Conservation (phyloP, 2,888 invertebrate genomes). For the Scaptomyza tumidula region DNA sequence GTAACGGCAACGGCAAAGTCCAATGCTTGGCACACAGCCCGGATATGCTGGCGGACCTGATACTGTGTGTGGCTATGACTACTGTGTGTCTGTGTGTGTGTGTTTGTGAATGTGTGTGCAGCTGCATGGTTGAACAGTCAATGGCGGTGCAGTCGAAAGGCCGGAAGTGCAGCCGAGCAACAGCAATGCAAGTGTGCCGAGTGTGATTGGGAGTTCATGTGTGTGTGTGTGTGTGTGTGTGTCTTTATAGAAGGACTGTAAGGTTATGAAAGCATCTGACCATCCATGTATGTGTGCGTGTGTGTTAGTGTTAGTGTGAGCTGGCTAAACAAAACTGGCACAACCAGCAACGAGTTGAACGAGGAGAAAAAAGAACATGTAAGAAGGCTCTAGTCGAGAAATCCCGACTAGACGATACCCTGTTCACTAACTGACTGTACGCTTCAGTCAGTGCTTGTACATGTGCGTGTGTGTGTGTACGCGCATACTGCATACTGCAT, state of each 20-base stretch:
- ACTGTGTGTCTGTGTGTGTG: conserved; percentile 9
- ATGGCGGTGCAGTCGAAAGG: conserved; percentile 63
- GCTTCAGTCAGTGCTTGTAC: no score
- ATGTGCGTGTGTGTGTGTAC: no score
- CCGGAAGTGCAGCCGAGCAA: conserved; percentile 77
- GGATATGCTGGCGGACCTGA: conserved; percentile 66
- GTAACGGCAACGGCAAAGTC: conserved; percentile 36
- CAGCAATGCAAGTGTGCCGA: conserved; percentile 54
- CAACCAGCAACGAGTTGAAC: conserved; percentile 31
- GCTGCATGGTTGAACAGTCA: conserved; percentile 71
- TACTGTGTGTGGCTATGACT: conserved; percentile 35
- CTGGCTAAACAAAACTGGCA: conserved; percentile 67
- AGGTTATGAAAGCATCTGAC: background rate
- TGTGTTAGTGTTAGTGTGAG: conserved; percentile 18
- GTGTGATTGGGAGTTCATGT: conserved; percentile 23
- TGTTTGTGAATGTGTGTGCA: conserved; percentile 27
- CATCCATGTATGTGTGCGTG: conserved; percentile 16
- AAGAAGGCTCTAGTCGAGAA: no score
- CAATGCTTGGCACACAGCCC: conserved; percentile 53
- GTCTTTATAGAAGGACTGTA: conserved; percentile 9
- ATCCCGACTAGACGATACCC: no score
- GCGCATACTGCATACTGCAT: no score
- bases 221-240: conserved; percentile 12
- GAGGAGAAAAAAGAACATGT: conserved; percentile 2
- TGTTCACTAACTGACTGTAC: no score